A percentile compares a stretch with the other conserved stretches of the same genome.
These are phyloP conservation scores for Clistopyga incitator DNA, from an alignment of 2,888 invertebrate species.

Conservation along the genomic window DNA sequence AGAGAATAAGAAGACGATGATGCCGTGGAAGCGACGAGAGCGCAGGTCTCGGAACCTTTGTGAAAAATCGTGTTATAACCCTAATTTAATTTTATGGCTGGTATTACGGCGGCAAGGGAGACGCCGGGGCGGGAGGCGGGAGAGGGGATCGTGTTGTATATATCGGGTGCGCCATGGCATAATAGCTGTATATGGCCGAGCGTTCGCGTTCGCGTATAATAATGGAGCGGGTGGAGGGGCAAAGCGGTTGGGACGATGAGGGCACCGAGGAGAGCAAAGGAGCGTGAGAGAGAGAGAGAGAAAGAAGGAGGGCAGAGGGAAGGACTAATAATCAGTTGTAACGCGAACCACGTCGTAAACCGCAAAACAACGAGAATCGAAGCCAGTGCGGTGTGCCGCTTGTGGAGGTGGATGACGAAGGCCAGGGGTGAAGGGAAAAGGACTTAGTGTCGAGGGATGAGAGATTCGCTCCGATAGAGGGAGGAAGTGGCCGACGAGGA, in stretches of 20 bases:
- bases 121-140: too few relatives aligned
- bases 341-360: constrained; percentile 82
- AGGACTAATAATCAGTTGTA: constrained; percentile 84
- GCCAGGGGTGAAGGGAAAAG: constrained; percentile 24
- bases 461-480: constrained; percentile 46
- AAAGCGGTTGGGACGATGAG: constrained; percentile 54
- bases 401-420: constrained; percentile 52
- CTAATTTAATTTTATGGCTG: constrained; percentile 84
- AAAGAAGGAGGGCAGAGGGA: constrained; percentile 49
- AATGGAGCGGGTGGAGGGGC: constrained; percentile 70
- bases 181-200: constrained; percentile 76
- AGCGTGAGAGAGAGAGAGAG: constrained; percentile 48
- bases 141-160: constrained; percentile 68
- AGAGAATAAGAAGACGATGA: constrained; percentile 52
- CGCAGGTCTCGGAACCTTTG: constrained; percentile 79
- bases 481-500: constrained; percentile 50
- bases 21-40: constrained; percentile 48
- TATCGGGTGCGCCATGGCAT: constrained; percentile 71
- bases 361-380: constrained; percentile 81
- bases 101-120: constrained; percentile 77
- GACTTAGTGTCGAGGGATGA: constrained; percentile 45
- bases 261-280: constrained; percentile 55
- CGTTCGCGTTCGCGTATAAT: constrained; percentile 74
- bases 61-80: constrained; percentile 84
- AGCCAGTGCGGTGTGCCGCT: constrained; percentile 54